Conservation (phyloP, 2,797 vertebrate species). For the Hydrophis major region DNA sequence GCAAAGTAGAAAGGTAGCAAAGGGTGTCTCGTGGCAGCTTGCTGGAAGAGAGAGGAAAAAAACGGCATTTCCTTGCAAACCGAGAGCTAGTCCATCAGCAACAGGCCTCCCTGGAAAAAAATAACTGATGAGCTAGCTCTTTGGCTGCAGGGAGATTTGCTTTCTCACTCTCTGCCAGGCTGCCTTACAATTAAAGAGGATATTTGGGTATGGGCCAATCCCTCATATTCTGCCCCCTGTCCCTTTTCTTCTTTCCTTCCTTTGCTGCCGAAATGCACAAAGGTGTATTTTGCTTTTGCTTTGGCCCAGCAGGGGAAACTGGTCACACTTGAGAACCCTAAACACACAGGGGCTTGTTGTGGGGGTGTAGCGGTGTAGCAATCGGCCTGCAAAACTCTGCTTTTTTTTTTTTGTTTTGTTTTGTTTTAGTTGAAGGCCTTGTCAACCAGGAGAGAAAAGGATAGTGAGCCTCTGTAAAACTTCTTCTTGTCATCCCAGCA, state of each 20-base stretch:
- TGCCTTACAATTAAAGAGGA: background rate
- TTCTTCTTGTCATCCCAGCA: background rate
- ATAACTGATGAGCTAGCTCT: background rate
- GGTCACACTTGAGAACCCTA: background rate
- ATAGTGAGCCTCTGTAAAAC: background rate
- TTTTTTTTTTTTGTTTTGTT: no score
- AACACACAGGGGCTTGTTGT: background rate
- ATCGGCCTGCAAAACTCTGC: background rate
- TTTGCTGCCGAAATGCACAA: no score
- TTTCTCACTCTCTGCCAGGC: background rate
- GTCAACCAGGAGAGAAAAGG: background rate
- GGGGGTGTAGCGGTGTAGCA: background rate
- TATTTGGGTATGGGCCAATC: no score
- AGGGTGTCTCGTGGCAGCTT: background rate
- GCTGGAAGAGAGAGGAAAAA: background rate
- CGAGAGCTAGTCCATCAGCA: background rate
- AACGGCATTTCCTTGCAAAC: background rate
- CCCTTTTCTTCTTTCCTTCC: background rate
- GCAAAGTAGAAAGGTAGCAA: background rate
- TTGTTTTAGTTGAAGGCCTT: no score
- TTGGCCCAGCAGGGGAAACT: background rate
- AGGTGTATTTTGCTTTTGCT: background rate
- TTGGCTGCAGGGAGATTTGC: background rate
- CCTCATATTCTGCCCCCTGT: no score
- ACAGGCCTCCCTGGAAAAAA: background rate